Evolutionary conservation across 2,888 invertebrate species (phyloP).

Genomic region (Chymomyza procnemis): DNA sequence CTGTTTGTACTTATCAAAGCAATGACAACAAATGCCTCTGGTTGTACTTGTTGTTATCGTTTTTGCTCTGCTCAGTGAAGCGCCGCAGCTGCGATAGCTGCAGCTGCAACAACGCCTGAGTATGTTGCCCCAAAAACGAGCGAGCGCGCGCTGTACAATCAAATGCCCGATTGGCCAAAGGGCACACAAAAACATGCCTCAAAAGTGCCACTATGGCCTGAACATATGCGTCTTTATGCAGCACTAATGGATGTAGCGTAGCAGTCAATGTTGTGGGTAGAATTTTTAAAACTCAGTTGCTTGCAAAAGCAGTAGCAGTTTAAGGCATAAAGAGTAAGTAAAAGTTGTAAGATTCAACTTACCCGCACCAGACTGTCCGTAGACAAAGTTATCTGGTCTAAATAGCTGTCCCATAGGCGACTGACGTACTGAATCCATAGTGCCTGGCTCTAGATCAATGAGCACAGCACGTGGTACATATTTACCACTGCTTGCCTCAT

Average conservation of each 20-base stretch:
- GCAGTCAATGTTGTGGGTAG: no score
- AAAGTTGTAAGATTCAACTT: slow-evolving; percentile 48
- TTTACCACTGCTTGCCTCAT: slow-evolving; percentile 84
- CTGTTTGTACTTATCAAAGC: slow-evolving; percentile 66
- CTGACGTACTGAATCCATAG: slow-evolving; percentile 91
- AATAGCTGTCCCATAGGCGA: slow-evolving; percentile 89
- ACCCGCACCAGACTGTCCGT: slow-evolving; percentile 89
- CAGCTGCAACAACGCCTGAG: slow-evolving; percentile 41
- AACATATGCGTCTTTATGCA: neutral
- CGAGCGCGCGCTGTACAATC: neutral
- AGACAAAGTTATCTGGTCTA: slow-evolving; percentile 92
- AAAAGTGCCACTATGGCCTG: neutral
- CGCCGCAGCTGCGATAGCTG: neutral
- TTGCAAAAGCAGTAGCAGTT: no score
- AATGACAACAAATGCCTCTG: slow-evolving; percentile 42
- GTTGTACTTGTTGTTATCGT: neutral
- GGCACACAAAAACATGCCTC: slow-evolving; percentile 29
- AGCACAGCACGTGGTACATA: slow-evolving; percentile 92
- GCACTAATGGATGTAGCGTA: neutral
- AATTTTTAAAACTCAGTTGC: no score
- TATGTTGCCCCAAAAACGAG: neutral
- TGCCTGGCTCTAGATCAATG: slow-evolving; percentile 92
- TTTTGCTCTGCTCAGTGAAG: neutral
- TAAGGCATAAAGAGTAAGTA: no score
- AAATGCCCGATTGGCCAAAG: neutral